Evolutionary conservation across 2,113 vertebrate genomes (phyloP), one percentile per base, ranked within the genome.

Genomic region (Phrynosoma blainvillii): DNA sequence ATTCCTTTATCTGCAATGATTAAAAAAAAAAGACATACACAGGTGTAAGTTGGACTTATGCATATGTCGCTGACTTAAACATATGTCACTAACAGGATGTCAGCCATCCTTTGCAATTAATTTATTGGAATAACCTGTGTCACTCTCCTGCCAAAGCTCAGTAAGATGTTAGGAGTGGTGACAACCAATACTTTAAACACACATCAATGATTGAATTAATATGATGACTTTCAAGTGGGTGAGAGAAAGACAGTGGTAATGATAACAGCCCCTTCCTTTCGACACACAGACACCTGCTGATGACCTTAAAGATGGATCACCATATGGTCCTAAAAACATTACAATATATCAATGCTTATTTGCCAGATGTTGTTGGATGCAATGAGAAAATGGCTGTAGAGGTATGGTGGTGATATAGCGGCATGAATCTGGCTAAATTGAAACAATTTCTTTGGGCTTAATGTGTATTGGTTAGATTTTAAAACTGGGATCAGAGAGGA

Each of bases 281-380:
- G 21, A 47, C 20, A 47, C 13, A 40, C 62, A 42, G 2, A 47
- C 92, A 92, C 88, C 94, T 94, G 95, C 95, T 95, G 95, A 92
- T 96, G 96, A 96, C 96, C 96, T 95, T 95, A 93, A 94, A 96
- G 94, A 95, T 84, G 40, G 85, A 94, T 92, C 93, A 90, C 95
- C 96, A 97, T 96, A 96, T 97, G 96, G 95, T 89, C 87, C 90
- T 94, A 90, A 91, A 89, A 95, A 91, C 93, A 95, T 94, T 92
- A 91, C 90, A 95, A 96, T 97, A 95, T 77, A 96, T 96, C 96
- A 96, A 89, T 5, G 86, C 96, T 97, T 95, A 92, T 96, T 97
- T 96, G 95, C 96, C 96, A 97, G 96, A 96, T 97, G 96, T 94
- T 95, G 88, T 90, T 95, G 93, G 93, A 84, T 93, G 93, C 89